These are phyloP conservation scores for Microctenopoma stevenorrisi DNA, from an alignment of 2,797 vertebrate species.

Conservation along the genomic window DNA sequence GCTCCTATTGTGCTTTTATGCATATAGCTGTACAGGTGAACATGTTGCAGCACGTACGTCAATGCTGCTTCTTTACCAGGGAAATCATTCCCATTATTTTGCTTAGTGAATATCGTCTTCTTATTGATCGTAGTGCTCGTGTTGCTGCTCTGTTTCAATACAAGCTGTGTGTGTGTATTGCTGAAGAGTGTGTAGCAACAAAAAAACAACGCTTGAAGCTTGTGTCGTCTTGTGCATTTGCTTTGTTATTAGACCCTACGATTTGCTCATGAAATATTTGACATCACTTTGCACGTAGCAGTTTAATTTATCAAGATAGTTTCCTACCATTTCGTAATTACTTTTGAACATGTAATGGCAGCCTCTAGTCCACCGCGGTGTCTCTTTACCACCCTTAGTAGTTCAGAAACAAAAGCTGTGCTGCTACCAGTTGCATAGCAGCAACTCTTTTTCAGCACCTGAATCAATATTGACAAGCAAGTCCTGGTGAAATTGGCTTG, in stretches of 20 bases:
- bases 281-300: not conserved
- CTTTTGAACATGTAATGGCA: not conserved
- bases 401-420: conserved; percentile 4
- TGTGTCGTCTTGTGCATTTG: not conserved
- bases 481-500: not conserved
- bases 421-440: not conserved
- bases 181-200: not conserved
- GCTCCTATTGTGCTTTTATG: not conserved
- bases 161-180: not conserved
- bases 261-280: too few relatives aligned
- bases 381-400: not conserved
- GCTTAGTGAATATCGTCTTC: conserved; percentile 21
- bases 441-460: conserved; percentile 11
- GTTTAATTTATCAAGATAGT: not conserved
- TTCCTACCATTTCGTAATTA: conserved; percentile 1
- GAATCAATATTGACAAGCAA: conserved; percentile 55
- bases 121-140: conserved; percentile 34
- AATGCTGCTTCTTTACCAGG: conserved; percentile 34
- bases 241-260: too few relatives aligned
- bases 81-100: conserved; percentile 27
- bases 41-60: conserved; percentile 11
- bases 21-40: not conserved
- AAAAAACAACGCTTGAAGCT: not conserved
- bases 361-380: not conserved
- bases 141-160: conserved; percentile 9